These are phyloP conservation scores for Anableps anableps DNA, from an alignment of 2,797 vertebrate species.

Conservation along the genomic window DNA sequence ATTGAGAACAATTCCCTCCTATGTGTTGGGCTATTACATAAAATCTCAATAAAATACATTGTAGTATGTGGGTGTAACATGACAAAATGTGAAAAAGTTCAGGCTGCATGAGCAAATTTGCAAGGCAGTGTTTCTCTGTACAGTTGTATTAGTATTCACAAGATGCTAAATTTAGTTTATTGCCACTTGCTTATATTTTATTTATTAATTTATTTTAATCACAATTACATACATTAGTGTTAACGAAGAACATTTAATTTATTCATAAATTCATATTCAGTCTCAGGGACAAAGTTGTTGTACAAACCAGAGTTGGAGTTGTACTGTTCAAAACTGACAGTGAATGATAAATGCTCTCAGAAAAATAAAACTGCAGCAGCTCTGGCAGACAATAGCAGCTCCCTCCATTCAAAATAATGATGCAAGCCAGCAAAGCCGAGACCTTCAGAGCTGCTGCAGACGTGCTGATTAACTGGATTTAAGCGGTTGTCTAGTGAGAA, in stretches of 20 bases:
- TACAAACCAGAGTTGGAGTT: conserved; percentile 18
- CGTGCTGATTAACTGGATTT: conserved; percentile 66
- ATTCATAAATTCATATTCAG: conserved; percentile 15
- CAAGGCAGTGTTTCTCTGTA: neutral
- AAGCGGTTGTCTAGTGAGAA: conserved; percentile 40
- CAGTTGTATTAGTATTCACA: neutral
- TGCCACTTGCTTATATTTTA: neutral
- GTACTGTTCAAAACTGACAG: conserved; percentile 38
- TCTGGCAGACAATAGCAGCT: conserved; percentile 43
- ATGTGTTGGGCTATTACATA: neutral
- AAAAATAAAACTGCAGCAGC: conserved; percentile 41
- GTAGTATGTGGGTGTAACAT: neutral
- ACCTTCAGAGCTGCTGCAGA: conserved; percentile 50
- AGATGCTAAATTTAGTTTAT: conserved; percentile 6
- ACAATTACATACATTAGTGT: neutral
- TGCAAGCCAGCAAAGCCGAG: conserved; percentile 46
- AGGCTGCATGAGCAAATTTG: neutral
- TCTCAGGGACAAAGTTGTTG: conserved; percentile 2
- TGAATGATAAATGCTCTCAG: conserved; percentile 40
- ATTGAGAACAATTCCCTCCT: neutral
- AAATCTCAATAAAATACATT: neutral
- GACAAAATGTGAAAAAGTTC: neutral
- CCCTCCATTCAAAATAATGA: conserved; percentile 53
- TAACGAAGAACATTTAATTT: conserved; percentile 10
- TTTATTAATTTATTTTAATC: conserved; percentile 2